phyloP scores from a whole-genome alignment of 1,140 invertebrate genomes.

The Scaptomyza montana region DNA sequence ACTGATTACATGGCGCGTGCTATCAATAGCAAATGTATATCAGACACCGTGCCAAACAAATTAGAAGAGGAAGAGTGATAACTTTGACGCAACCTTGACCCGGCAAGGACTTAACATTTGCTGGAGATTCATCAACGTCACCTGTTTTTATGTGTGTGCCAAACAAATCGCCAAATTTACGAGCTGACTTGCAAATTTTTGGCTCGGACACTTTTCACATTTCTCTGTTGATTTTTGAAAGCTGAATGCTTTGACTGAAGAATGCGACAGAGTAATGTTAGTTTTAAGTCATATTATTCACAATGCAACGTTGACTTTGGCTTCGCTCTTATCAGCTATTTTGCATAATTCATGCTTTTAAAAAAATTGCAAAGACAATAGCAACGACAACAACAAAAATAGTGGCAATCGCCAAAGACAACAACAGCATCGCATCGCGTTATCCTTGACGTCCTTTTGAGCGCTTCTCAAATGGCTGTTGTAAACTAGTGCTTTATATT shows the following conservation, averaged over 20 bases:
- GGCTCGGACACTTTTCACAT: conserved; percentile 21
- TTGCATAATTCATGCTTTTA: conserved; percentile 72
- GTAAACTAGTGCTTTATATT: conserved; percentile 73
- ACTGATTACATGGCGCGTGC: conserved; percentile 64
- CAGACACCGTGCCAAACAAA: conserved; percentile 13
- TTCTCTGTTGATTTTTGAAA: conserved; percentile 16
- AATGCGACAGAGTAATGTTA: neutral
- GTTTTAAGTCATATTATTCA: neutral
- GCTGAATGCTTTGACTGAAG: neutral
- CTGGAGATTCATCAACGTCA: conserved; percentile 26
- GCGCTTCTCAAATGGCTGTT: conserved; percentile 66
- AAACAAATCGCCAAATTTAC: conserved; percentile 64
- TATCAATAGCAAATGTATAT: conserved; percentile 73
- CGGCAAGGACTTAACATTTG: conserved; percentile 60
- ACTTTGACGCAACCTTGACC: conserved; percentile 54
- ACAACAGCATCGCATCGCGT: neutral
- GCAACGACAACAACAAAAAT: conserved; percentile 34
- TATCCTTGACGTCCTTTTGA: conserved; percentile 32
- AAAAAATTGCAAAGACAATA: conserved; percentile 64
- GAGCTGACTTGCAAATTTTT: conserved; percentile 66
- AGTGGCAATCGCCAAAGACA: neutral
- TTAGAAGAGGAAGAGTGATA: neutral
- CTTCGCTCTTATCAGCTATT: conserved; percentile 32
- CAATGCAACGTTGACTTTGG: conserved; percentile 7
- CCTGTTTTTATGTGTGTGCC: conserved; percentile 46